Conservation (phyloP, 2,113 vertebrate species). For the Sialia sialis region DNA sequence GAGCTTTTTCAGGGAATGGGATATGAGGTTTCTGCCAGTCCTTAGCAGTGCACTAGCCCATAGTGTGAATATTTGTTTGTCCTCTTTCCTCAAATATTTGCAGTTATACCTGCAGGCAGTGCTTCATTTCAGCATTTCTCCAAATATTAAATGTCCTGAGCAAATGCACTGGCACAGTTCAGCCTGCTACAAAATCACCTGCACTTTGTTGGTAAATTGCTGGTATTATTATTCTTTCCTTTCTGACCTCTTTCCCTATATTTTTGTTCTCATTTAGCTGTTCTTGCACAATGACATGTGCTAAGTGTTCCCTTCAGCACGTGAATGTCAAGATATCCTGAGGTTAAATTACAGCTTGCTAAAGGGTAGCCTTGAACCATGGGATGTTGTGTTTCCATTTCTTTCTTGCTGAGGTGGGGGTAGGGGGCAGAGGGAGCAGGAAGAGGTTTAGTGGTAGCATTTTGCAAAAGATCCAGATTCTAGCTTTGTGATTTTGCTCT, state of each 20-base stretch:
- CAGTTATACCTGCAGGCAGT: not conserved
- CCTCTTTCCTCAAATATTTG: not conserved
- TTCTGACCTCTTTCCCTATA: conserved; percentile 22
- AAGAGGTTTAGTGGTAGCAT: not conserved
- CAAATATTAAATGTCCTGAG: not conserved
- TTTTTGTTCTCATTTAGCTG: conserved; percentile 40
- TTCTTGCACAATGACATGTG: not conserved
- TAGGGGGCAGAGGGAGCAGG: not conserved
- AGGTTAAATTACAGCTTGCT: conserved; percentile 48
- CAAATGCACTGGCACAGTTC: not conserved
- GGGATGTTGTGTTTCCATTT: not conserved
- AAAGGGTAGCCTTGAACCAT: conserved; percentile 35
- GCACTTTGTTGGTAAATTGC: not conserved
- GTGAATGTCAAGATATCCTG: conserved; percentile 42
- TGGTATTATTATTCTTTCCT: conserved; percentile 9
- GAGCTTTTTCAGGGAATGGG: not conserved
- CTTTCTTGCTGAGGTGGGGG: not conserved
- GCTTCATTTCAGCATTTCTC: not conserved
- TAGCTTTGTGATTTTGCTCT: conserved; percentile 13
- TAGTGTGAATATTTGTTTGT: not conserved
- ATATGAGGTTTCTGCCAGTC: not conserved
- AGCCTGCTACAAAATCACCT: not conserved
- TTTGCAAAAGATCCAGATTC: not conserved
- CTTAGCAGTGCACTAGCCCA: not conserved
- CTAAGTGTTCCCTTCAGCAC: conserved; percentile 27